These are phyloP conservation scores for Wasmannia auropunctata DNA, from an alignment of 1,140 invertebrate species.

Conservation along the genomic window DNA sequence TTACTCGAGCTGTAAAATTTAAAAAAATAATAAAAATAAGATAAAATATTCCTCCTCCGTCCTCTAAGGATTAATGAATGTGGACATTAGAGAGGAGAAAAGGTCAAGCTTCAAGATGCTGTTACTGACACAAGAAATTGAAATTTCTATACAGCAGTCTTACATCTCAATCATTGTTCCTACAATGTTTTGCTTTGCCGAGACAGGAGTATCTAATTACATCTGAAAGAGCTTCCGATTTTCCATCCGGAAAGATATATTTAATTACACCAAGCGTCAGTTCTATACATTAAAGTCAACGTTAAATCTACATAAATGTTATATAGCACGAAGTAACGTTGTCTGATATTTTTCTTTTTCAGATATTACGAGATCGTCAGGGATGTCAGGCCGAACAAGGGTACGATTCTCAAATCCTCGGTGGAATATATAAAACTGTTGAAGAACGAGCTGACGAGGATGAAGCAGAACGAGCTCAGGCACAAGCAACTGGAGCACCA, in stretches of 20 bases:
- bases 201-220: conserved; percentile 32
- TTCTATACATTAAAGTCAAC: background rate
- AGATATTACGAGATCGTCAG: conserved; percentile 94
- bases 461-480: conserved; percentile 92
- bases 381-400: conserved; percentile 96
- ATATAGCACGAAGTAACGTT: background rate
- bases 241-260: conserved; percentile 17
- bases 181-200: background rate
- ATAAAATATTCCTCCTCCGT: too few relatives aligned
- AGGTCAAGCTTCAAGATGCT: conserved; percentile 12
- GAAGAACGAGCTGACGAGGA: conserved; percentile 93
- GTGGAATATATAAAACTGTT: conserved; percentile 98
- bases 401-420: conserved; percentile 98
- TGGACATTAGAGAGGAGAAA: background rate
- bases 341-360: conserved; percentile 26
- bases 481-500: conserved; percentile 93
- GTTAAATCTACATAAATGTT: background rate
- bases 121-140: background rate
- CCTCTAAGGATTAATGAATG: background rate
- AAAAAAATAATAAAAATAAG: too few relatives aligned
- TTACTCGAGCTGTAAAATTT: too few relatives aligned
- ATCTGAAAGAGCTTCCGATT: background rate
- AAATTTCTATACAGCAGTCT: conserved; percentile 14
- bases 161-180: conserved; percentile 35
- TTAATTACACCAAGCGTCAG: background rate